Percentiles rank a stretch among this genome's conserved stretches.
Evolutionary conservation across 2,888 invertebrate genomes (phyloP).

Genomic region (Lamellibrachia satsuma): DNA sequence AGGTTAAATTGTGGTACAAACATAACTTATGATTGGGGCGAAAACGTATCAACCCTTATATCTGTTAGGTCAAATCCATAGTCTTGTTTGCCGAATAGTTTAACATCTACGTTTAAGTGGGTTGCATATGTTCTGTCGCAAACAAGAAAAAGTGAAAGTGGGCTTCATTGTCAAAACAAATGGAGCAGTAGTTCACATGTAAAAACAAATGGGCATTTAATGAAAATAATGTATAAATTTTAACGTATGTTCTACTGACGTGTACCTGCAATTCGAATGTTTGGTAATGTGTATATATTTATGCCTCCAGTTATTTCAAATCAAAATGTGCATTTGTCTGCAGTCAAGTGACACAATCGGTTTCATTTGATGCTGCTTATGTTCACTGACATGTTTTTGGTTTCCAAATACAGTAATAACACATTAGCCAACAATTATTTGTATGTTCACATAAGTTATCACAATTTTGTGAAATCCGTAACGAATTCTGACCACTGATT

Average conservation of each 20-base stretch:
- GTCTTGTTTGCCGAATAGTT: neutral
- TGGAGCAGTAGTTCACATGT: neutral
- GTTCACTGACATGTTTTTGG: neutral
- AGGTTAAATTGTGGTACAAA: neutral
- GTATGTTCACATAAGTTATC: neutral
- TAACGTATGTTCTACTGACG: neutral
- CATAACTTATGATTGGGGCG: neutral
- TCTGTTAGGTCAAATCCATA: neutral
- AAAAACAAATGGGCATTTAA: neutral
- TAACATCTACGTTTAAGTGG: neutral
- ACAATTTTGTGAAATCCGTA: no score
- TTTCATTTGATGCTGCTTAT: no score
- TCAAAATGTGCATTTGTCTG: neutral
- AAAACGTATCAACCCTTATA: neutral
- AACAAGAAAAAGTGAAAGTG: neutral
- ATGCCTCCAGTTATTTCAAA: neutral
- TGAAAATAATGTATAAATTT: neutral
- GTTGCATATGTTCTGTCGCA: neutral
- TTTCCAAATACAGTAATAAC: neutral
- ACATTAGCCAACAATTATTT: neutral
- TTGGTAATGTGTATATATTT: neutral
- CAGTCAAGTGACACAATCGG: neutral
- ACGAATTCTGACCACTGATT: neutral
- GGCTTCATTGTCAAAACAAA: neutral
- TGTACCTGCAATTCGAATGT: neutral